Base-by-base conservation (phyloP, 2,113 vertebrate genomes). In the Hyla sarda region DNA sequence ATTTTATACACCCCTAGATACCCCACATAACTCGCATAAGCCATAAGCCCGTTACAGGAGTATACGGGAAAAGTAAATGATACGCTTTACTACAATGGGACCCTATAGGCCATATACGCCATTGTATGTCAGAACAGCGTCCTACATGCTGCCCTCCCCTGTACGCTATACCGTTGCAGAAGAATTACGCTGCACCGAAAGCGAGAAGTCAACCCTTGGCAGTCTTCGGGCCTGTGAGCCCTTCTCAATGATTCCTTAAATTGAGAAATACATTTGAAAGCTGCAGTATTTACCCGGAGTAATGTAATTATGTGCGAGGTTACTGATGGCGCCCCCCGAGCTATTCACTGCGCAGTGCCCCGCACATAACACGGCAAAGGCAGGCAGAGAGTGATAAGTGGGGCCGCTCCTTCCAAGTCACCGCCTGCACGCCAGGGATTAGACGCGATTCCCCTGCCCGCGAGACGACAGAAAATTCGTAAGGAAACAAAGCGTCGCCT, bases 251-350 rank as follows among this genome's bases (percentile, higher is more conserved):
- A 32, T 32, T 52, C 48, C 16, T 28, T 30, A 77, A 54, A 77
- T 50, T 50, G 48, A 54, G 74, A 52, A 77, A 77, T 34, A 16
- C 11, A 12, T 54, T 14, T 32, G 19, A 34, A 32, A 79, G 28
- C 54, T 10, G 13, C 9, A 34, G 77, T 60, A 79, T 41, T 79
- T 60, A 79, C 54, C 77, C 77, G 23, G 17, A 21, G 54, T 80
- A 80, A 80, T 41, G 54, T 80, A 14, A 62, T 80, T 80, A 60
- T 60, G 32, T 23, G 32, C 7, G 77, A 19, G 12, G 54, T 80
- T n/a, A 60, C 32, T 79, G 77, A 41, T 60, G 77, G 50, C 48
- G 50, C n/a, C 54, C 77, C 52, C 28, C 50, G 13, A 32, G 47
- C 74, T 30, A 47, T 30, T 77, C 48, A 28, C 19, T n/a, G 52